Conservation (phyloP, 2,888 invertebrate species). For the Tanypteryx hageni region DNA sequence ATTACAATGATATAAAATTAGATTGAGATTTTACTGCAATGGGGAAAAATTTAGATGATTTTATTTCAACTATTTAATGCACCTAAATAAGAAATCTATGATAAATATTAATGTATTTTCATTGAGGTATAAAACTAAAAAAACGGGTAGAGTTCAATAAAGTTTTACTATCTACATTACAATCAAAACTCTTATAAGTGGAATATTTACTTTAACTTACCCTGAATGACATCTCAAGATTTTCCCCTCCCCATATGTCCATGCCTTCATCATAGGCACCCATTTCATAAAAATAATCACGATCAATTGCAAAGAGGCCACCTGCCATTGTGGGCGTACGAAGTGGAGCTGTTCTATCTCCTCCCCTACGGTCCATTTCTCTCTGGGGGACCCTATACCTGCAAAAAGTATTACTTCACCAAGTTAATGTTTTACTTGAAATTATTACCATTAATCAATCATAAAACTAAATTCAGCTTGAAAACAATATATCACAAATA, state of each 20-base stretch:
- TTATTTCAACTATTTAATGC: not conserved
- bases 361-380: conserved; percentile 95
- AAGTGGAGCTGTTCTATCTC: conserved; percentile 94
- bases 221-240: conserved; percentile 96
- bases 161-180: no score
- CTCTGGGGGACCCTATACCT: conserved; percentile 98
- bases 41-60: not conserved
- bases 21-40: no score
- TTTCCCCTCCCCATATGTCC: conserved; percentile 99
- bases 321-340: conserved; percentile 99
- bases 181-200: not conserved
- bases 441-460: no score
- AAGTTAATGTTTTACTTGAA: not conserved
- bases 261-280: conserved; percentile 99
- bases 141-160: not conserved
- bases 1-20: no score
- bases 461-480: not conserved
- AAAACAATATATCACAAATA: not conserved
- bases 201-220: conserved; percentile 77
- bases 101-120: not conserved
- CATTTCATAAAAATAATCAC: conserved; percentile 97
- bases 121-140: not conserved
- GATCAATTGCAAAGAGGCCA: conserved; percentile 95
- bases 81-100: not conserved
- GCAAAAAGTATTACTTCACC: conserved; percentile 65